Conservation (phyloP, 2,888 invertebrate species). For the Drosophila putrida region DNA sequence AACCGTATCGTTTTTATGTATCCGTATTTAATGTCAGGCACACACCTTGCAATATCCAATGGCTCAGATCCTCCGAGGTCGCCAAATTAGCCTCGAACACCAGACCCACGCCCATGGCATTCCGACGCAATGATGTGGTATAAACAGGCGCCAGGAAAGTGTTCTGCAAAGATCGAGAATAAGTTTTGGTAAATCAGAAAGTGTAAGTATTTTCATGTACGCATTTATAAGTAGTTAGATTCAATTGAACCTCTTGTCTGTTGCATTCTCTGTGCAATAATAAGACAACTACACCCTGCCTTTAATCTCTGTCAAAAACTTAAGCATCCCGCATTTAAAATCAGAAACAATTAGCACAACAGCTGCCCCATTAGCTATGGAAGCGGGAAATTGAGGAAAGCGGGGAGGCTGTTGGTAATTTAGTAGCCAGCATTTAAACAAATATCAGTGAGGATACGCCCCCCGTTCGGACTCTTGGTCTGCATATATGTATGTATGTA, state of each 20-base stretch:
- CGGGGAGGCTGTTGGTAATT: slow-evolving; percentile 66
- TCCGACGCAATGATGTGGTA: slow-evolving; percentile 93
- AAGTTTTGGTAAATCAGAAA: not conserved
- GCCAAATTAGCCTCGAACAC: slow-evolving; percentile 95
- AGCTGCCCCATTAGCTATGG: slow-evolving; percentile 72
- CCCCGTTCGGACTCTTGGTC: slow-evolving; percentile 6
- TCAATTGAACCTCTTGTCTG: not conserved
- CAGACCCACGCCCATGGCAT: slow-evolving; percentile 96
- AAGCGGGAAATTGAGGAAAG: not conserved
- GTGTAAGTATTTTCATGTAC: not conserved
- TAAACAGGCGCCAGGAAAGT: slow-evolving; percentile 95
- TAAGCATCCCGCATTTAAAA: slow-evolving; percentile 64
- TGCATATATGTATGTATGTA: slow-evolving; percentile 31
- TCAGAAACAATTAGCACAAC: slow-evolving; percentile 78
- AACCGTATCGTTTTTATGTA: slow-evolving; percentile 29
- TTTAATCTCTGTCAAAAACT: slow-evolving; percentile 33
- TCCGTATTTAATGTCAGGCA: slow-evolving; percentile 95
- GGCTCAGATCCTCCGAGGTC: slow-evolving; percentile 93
- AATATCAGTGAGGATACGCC: slow-evolving; percentile 65
- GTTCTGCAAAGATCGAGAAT: slow-evolving; percentile 87
- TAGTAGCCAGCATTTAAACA: slow-evolving; percentile 76
- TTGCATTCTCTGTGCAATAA: not conserved
- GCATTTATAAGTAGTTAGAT: not conserved
- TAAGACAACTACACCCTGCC: not conserved
- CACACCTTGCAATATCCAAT: slow-evolving; percentile 96